These are phyloP conservation scores for Melanostoma mellinum DNA, from an alignment of 2,888 invertebrate genomes.

Conservation along the genomic window DNA sequence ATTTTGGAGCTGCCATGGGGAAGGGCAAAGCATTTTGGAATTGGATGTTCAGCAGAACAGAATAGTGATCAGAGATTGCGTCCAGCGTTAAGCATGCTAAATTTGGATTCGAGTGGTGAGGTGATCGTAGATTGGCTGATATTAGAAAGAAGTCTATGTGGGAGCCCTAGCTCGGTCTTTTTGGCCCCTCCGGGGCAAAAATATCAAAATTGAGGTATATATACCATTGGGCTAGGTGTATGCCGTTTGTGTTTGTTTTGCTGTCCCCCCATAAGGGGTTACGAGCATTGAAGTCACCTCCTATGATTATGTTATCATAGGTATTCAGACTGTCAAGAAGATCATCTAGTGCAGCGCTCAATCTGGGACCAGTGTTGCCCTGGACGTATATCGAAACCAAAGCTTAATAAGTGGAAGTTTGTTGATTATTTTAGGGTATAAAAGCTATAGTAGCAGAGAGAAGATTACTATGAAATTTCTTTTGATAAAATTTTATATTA, in stretches of 20 bases:
- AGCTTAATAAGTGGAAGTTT: not conserved
- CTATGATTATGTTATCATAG: not conserved
- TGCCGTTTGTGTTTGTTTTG: not conserved
- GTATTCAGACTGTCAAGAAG: not conserved
- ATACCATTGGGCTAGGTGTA: not conserved
- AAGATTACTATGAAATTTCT: not conserved
- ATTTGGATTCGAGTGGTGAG: not conserved
- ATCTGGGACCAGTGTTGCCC: not conserved
- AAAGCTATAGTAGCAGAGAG: not conserved
- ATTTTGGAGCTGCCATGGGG: not conserved
- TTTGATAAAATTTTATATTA: not conserved
- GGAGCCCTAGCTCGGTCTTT: not conserved
- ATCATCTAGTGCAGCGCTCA: not conserved
- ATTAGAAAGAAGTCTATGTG: not conserved
- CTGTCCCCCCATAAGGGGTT: slow-evolving; percentile 9
- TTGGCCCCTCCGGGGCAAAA: not conserved
- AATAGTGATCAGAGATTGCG: not conserved
- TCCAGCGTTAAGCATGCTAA: not conserved
- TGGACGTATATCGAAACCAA: not conserved
- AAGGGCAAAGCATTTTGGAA: not conserved
- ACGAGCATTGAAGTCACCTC: slow-evolving; percentile 8
- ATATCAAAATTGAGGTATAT: not conserved
- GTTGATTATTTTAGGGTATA: not conserved
- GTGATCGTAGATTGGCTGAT: not conserved
- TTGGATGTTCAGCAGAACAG: not conserved